These are phyloP conservation scores for Meteorus sp. DNA, from an alignment of 1,140 invertebrate genomes.

Conservation along the genomic window DNA sequence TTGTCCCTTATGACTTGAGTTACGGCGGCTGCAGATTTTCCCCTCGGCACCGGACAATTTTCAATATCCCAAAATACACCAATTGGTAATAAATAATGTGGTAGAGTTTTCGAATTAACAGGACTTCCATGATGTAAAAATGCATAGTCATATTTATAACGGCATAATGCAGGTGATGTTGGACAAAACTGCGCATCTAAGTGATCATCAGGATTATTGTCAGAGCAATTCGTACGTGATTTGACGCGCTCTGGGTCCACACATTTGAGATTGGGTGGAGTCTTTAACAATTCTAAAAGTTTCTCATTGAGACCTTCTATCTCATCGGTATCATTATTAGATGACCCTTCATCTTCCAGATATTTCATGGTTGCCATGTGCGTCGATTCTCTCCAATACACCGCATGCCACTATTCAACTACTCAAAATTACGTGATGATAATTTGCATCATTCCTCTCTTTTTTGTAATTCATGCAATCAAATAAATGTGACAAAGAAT, in stretches of 20 bases:
- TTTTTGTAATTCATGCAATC: too few relatives aligned
- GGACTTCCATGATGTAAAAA: conserved; percentile 42
- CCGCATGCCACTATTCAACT: too few relatives aligned
- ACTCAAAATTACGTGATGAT: too few relatives aligned
- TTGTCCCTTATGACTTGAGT: conserved; percentile 77
- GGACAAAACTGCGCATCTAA: conserved; percentile 27
- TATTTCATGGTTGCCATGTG: background rate
- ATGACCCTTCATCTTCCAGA: background rate
- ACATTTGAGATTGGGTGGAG: conserved; percentile 30
- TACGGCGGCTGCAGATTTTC: conserved; percentile 76
- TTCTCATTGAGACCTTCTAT: conserved; percentile 47
- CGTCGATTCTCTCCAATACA: too few relatives aligned
- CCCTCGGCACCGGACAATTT: conserved; percentile 82
- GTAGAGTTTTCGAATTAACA: conserved; percentile 35
- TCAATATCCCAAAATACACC: conserved; percentile 95
- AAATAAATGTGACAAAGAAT: too few relatives aligned
- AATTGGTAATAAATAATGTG: conserved; percentile 68
- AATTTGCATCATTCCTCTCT: too few relatives aligned
- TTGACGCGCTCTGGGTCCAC: conserved; percentile 22
- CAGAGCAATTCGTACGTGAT: conserved; percentile 33
- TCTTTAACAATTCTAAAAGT: conserved; percentile 41
- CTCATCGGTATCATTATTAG: conserved; percentile 36
- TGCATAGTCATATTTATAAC: conserved; percentile 40
- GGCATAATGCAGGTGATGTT: conserved; percentile 25
- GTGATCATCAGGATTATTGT: conserved; percentile 38